phyloP scores from a whole-genome alignment of 1,140 invertebrate genomes.

The Melipona quadrifasciata region DNA sequence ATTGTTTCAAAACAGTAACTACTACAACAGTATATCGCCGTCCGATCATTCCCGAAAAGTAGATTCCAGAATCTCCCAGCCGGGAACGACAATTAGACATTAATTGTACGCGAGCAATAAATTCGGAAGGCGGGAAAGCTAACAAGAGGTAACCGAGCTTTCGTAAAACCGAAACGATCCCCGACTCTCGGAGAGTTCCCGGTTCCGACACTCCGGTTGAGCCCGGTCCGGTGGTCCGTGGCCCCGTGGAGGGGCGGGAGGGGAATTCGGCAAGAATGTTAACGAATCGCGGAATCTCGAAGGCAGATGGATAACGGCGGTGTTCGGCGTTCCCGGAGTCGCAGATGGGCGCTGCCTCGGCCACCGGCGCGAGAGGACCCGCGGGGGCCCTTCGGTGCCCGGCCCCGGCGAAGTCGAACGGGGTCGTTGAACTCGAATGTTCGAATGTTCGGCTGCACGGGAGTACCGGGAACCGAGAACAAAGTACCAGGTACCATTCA shows the following conservation, averaged over 20 bases:
- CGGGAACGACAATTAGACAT: background rate
- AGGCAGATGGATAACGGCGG: constrained; percentile 63
- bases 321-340: constrained; percentile 43
- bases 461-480: constrained; percentile 60
- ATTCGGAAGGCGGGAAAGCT: background rate
- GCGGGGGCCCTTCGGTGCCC: background rate
- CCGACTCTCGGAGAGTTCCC: background rate
- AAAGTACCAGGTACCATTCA: constrained; percentile 62
- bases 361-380: constrained; percentile 20
- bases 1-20: no score
- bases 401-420: background rate
- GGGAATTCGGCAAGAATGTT: constrained; percentile 68
- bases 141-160: background rate
- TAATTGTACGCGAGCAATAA: background rate
- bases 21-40: no score
- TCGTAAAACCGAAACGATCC: background rate
- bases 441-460: constrained; percentile 56
- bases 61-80: background rate
- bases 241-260: no score
- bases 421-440: constrained; percentile 61
- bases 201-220: background rate
- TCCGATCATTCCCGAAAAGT: no score
- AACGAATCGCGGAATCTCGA: constrained; percentile 69
- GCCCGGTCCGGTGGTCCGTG: no score
- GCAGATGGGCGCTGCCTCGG: constrained; percentile 51